phyloP scores from a whole-genome alignment of 2,797 vertebrate genomes.

The Halcyon badia region DNA sequence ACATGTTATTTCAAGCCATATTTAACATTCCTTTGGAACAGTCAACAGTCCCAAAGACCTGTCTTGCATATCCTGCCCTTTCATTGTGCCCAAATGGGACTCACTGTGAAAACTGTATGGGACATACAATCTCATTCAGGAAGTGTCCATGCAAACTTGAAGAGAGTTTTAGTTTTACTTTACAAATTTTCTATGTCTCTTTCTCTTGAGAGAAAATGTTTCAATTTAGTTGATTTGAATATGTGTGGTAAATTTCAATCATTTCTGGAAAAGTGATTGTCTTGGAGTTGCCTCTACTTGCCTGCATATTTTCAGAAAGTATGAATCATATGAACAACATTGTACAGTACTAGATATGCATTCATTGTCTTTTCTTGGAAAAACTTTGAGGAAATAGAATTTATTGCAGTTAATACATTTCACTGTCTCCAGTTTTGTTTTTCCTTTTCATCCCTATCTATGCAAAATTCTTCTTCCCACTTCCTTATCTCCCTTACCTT shows the following conservation, averaged over 20 bases:
- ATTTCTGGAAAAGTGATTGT: conserved; percentile 37
- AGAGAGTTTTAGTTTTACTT: not conserved
- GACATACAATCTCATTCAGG: not conserved
- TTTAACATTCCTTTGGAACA: not conserved
- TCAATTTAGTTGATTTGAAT: conserved; percentile 15
- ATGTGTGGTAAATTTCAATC: conserved; percentile 34
- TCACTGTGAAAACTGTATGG: not conserved
- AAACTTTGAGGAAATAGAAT: conserved; percentile 46
- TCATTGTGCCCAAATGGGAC: not conserved
- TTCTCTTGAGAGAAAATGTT: not conserved
- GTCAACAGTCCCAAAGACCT: not conserved
- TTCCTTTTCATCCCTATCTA: not conserved
- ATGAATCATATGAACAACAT: conserved; percentile 57
- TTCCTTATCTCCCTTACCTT: not conserved
- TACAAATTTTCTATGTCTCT: not conserved
- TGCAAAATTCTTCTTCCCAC: not conserved
- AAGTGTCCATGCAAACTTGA: not conserved
- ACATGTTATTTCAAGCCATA: not conserved
- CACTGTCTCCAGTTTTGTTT: not conserved
- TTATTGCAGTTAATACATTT: conserved; percentile 1
- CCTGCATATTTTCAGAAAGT: conserved; percentile 17
- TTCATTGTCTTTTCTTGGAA: conserved; percentile 47
- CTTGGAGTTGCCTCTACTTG: conserved; percentile 62
- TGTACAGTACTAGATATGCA: not conserved
- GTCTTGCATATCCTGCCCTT: not conserved